Conservation (phyloP, 2,113 vertebrate species). For the Phalacrocorax pelagicus region DNA sequence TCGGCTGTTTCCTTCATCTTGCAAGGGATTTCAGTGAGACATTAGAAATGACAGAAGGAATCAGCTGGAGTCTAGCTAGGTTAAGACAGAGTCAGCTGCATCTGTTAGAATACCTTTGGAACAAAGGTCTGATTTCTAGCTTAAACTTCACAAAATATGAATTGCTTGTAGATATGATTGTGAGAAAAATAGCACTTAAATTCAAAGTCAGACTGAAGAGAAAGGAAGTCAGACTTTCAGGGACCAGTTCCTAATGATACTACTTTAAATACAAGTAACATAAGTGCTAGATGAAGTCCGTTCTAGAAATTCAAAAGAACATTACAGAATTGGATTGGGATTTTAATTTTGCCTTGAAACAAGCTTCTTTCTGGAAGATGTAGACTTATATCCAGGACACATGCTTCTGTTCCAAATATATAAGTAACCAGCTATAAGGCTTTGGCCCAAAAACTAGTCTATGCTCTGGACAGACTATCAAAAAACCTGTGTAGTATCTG, state of each 20-base stretch:
- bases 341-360: neutral
- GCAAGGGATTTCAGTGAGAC: neutral
- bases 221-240: neutral
- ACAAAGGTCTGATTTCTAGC: neutral
- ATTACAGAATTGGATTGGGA: neutral
- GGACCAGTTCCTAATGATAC: neutral
- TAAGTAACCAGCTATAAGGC: neutral
- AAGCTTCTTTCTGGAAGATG: neutral
- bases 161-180: neutral
- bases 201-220: neutral
- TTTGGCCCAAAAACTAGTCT: neutral
- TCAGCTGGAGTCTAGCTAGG: conserved; percentile 31
- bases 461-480: neutral
- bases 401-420: neutral
- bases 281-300: rapidly evolving
- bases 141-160: neutral
- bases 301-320: neutral
- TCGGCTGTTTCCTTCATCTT: neutral
- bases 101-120: neutral
- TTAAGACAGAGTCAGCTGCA: conserved; percentile 1
- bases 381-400: neutral
- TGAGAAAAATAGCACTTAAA: neutral
- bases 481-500: neutral
- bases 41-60: conserved; percentile 47
- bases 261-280: neutral